Percentiles rank a stretch among this genome's conserved stretches.
Conservation (phyloP, 1,140 invertebrate genomes). For the Aporrectodea caliginosa region DNA sequence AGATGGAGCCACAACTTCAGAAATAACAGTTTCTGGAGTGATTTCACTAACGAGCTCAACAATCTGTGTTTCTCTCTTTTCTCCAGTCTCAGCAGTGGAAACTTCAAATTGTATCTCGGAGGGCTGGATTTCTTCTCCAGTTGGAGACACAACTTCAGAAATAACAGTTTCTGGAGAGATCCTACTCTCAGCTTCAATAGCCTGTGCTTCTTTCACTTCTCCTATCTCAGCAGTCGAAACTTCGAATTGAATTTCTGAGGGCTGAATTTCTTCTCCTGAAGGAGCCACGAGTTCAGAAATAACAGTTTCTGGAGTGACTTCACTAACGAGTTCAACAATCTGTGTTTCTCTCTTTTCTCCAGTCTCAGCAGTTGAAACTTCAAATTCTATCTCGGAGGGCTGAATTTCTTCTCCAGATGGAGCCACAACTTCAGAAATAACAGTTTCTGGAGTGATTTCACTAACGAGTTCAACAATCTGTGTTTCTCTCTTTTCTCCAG, state of each 20-base stretch:
- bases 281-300: too few species aligned
- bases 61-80: background rate
- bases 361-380: background rate
- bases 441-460: background rate
- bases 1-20: slow-evolving; percentile 12
- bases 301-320: background rate
- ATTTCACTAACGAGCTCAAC: background rate
- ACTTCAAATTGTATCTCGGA: slow-evolving; percentile 5
- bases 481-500: background rate
- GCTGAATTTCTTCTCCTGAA: too few species aligned
- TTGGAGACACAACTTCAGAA: slow-evolving; percentile 9
- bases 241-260: too few species aligned
- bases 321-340: background rate
- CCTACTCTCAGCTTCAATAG: background rate
- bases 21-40: slow-evolving; percentile 12
- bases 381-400: background rate
- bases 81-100: slow-evolving; percentile 13
- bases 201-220: background rate
- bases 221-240: too few species aligned
- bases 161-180: background rate
- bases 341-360: background rate
- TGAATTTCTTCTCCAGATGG: background rate
- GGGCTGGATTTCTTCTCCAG: slow-evolving; percentile 20
- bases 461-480: background rate
- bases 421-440: background rate